Base-by-base conservation (phyloP, 2,113 vertebrate genomes). In the Xenopus borealis region DNA sequence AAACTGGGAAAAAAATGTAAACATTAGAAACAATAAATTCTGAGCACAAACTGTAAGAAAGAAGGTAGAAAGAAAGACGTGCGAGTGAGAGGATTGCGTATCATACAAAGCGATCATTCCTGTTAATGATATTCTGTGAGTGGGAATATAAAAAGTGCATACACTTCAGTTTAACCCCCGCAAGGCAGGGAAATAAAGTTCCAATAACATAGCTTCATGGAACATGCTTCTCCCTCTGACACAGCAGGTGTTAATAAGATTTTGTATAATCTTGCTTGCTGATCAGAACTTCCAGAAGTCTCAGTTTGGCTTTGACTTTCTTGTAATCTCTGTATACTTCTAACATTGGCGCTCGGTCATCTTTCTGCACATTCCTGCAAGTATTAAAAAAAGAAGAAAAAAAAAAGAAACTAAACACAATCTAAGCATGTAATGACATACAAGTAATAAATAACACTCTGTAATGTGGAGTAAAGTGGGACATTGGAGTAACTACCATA, bases 191-290 rank as follows among this genome's bases (percentile, higher is more conserved):
- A 19, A 20, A 62, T 18, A 27, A 12, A 62, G 23, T 62, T 12
- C 59, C 59, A 62, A 12, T 18, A 19, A 19, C 23, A 27, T 6
- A 40, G 33, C 27, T 30, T 30, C 14, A 12, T 20, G n/a, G 59
- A 50, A 50, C 47, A 13, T 50, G 4, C 12, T 47, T 47, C 58
- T 23, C 9, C 12, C 46, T 82, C 72, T 85, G 78, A 11, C 63
- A 0, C 72, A 68, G 82, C 10, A 4, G 47, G 8, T 12, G 12
- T 88, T 93, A 97, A 87, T 97, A 96, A 66, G 96, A 98, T 85
- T 98, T 98, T 89, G 95, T 95, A 85, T 95, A 95, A 87, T 98
- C 96, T 82, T 98, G 96, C 88, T 98, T 98, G 92, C 94, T 98
- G 91, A 98, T 98, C 79, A 98, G 95, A 81, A 98, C 96, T 86